Conservation (phyloP, 1,140 invertebrate species). For the Drosophila triauraria region DNA sequence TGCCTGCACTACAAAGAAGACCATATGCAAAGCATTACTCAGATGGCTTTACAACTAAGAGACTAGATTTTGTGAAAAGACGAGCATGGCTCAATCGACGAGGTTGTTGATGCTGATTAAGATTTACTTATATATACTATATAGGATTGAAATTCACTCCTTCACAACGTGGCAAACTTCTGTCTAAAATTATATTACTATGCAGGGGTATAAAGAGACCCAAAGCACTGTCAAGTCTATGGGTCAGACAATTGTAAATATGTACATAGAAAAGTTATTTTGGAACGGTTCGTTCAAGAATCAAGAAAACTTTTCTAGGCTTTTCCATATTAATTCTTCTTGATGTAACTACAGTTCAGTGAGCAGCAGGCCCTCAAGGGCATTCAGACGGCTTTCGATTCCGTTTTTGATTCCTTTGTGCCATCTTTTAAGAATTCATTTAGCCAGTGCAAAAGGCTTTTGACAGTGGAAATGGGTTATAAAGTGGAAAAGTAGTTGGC, state of each 20-base stretch:
- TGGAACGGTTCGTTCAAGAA: background rate
- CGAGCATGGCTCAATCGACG: too few species aligned
- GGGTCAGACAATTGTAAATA: background rate
- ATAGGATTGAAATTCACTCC: too few species aligned
- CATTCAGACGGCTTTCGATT: slow-evolving; percentile 12
- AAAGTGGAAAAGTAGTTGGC: slow-evolving; percentile 16
- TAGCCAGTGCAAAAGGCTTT: slow-evolving; percentile 50
- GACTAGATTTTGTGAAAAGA: too few species aligned
- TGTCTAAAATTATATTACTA: too few species aligned
- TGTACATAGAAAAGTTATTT: background rate
- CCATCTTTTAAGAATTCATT: slow-evolving; percentile 59
- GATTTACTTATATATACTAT: too few species aligned
- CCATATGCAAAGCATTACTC: too few species aligned
- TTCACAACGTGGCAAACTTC: too few species aligned
- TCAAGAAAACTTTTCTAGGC: background rate
- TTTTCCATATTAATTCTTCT: background rate
- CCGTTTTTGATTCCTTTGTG: slow-evolving; percentile 16
- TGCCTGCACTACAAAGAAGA: too few species aligned
- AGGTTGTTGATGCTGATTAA: too few species aligned
- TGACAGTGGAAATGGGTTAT: slow-evolving; percentile 2
- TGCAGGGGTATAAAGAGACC: too few species aligned
- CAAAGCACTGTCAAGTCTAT: too few species aligned
- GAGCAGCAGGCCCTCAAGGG: slow-evolving; percentile 13
- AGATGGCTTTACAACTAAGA: too few species aligned
- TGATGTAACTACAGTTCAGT: slow-evolving; percentile 17